Percentiles rank a stretch among this genome's conserved stretches.
Conservation (phyloP, 2,797 vertebrate species). For the Euphonia xanthogaster region DNA sequence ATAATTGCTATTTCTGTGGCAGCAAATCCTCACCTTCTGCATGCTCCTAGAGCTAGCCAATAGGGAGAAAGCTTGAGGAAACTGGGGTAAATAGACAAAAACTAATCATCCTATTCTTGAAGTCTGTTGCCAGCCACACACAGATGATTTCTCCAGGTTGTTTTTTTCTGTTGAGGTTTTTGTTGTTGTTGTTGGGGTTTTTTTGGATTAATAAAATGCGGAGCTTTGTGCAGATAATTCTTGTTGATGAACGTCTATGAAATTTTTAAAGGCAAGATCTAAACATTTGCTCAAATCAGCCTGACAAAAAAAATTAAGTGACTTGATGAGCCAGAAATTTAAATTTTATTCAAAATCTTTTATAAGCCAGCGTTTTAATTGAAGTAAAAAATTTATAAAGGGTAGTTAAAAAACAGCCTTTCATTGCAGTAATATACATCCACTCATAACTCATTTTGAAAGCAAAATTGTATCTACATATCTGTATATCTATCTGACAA, state of each 20-base stretch:
- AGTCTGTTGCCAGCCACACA: slow-evolving; percentile 52
- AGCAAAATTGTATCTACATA: background rate
- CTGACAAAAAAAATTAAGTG: background rate
- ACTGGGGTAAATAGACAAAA: slow-evolving; percentile 57
- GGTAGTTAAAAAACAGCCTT: background rate
- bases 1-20: slow-evolving; percentile 2
- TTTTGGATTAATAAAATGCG: background rate
- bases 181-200: background rate
- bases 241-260: slow-evolving; percentile 14
- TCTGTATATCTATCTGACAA: background rate
- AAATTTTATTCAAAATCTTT: background rate
- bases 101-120: slow-evolving; percentile 43
- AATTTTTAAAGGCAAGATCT: background rate
- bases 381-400: background rate
- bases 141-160: slow-evolving; percentile 8
- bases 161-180: background rate
- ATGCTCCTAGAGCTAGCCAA: slow-evolving; percentile 32
- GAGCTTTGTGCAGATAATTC: slow-evolving; percentile 42
- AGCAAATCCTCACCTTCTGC: slow-evolving; percentile 47
- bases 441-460: background rate
- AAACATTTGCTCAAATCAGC: slow-evolving; percentile 14
- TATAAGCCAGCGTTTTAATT: background rate
- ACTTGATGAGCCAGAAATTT: slow-evolving; percentile 3
- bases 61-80: slow-evolving; percentile 33
- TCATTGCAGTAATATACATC: background rate